phyloP scores from a whole-genome alignment of 2,797 vertebrate genomes.

The Emys orbicularis region DNA sequence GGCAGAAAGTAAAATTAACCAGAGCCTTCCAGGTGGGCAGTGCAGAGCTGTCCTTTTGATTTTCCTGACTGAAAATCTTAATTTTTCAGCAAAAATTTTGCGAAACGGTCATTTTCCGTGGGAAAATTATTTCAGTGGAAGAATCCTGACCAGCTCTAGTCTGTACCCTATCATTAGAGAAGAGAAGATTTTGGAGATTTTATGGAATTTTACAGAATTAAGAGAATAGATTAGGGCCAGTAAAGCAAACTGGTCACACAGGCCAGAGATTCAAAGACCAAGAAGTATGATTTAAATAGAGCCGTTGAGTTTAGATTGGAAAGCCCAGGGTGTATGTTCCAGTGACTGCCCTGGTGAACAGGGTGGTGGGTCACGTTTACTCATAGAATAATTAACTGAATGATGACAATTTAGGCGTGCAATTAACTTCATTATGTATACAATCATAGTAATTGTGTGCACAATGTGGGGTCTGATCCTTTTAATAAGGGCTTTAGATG shows the following conservation, averaged over 20 bases:
- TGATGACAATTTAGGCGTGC: neutral
- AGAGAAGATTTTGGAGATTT: neutral
- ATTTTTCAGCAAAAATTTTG: no score
- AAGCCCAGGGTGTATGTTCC: neutral
- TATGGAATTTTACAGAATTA: neutral
- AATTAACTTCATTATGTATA: rapidly evolving
- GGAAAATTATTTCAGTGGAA: no score
- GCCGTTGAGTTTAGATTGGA: neutral
- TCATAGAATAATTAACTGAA: neutral
- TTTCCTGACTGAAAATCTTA: no score
- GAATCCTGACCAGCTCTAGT: no score
- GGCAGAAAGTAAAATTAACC: no score
- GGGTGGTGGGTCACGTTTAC: neutral
- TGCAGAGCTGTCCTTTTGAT: no score
- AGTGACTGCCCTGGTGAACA: neutral
- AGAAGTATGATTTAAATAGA: neutral
- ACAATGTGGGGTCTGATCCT: neutral
- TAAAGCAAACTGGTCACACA: neutral
- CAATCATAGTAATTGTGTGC: neutral
- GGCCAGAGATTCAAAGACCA: neutral
- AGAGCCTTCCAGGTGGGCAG: no score
- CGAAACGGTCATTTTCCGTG: no score
- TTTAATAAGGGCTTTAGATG: neutral
- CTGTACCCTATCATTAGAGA: no score
- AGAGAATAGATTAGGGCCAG: neutral